Evolutionary conservation across 2,113 vertebrate species (phyloP).

Genomic region (Theropithecus gelada): DNA sequence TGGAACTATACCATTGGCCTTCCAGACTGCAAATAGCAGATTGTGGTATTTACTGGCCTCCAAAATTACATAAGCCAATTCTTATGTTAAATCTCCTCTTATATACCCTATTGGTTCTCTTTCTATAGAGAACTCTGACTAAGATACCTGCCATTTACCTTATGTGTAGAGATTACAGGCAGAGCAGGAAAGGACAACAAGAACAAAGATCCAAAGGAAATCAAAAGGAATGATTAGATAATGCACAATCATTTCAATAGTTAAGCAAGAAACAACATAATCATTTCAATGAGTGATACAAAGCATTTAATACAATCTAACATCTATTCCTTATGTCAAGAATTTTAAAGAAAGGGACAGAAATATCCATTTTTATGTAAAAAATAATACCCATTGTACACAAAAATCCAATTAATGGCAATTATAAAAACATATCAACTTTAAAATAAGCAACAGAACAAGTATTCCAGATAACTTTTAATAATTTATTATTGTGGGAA

Average conservation of each 20-base stretch:
- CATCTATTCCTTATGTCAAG: background rate
- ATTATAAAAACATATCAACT: constrained; percentile 14
- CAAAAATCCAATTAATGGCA: background rate
- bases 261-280: background rate
- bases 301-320: background rate
- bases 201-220: background rate
- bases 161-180: background rate
- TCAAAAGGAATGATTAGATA: background rate
- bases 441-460: constrained; percentile 25
- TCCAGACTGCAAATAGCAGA: background rate
- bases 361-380: background rate
- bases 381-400: background rate
- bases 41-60: background rate
- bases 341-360: background rate
- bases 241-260: background rate
- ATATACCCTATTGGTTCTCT: background rate
- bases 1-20: background rate
- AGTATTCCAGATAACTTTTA: background rate
- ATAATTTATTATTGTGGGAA: background rate
- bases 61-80: background rate
- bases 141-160: background rate
- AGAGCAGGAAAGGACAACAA: background rate
- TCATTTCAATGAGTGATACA: background rate
- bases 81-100: background rate
- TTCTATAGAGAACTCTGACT: background rate